Percentiles rank a stretch among this genome's conserved stretches.
These are phyloP conservation scores for Cistogaster globosa DNA, from an alignment of 2,888 invertebrate genomes.

Conservation along the genomic window DNA sequence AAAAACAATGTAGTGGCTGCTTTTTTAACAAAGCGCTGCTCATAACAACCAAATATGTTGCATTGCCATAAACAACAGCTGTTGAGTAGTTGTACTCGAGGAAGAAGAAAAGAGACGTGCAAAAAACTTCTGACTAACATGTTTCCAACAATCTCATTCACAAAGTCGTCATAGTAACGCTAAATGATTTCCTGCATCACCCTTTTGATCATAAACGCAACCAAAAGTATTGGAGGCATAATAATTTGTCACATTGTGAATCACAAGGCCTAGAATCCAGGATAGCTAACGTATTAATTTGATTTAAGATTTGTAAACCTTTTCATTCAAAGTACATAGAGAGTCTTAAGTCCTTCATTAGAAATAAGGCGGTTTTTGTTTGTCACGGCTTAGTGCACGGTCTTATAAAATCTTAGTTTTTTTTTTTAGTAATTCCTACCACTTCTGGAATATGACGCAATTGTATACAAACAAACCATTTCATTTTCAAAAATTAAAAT, in stretches of 20 bases:
- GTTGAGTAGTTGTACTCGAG: conserved; percentile 36
- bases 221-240: background rate
- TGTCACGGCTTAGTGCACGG: background rate
- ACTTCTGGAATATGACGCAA: conserved; percentile 26
- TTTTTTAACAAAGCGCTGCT: conserved; percentile 38
- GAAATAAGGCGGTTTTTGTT: background rate
- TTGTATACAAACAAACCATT: conserved; percentile 33
- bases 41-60: conserved; percentile 28
- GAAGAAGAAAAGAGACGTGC: background rate
- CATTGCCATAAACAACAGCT: conserved; percentile 54
- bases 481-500: conserved; percentile 16
- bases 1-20: background rate
- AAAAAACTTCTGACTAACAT: conserved; percentile 36
- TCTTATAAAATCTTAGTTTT: background rate
- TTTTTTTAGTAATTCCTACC: background rate
- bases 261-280: no score
- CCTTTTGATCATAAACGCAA: conserved; percentile 21
- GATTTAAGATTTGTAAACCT: no score
- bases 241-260: background rate
- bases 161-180: conserved; percentile 41
- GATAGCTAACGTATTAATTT: no score
- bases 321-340: no score
- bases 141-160: conserved; percentile 37
- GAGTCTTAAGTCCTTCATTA: background rate
- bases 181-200: conserved; percentile 60